Base-by-base conservation (phyloP, 1,140 invertebrate genomes). In the Zaprionus capensis region DNA sequence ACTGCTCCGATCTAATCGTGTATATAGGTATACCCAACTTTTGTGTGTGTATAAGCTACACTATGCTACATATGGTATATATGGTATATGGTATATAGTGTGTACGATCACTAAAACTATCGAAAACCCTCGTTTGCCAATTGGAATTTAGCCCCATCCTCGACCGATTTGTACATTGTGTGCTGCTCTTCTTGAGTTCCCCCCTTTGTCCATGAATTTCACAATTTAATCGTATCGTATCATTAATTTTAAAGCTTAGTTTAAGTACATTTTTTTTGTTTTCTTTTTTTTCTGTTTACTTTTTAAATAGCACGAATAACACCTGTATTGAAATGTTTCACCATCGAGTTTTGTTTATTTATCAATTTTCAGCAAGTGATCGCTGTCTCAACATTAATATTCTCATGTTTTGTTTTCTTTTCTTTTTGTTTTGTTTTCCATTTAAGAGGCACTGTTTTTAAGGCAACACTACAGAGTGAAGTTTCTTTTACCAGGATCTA, bases 381-480 rank as follows among this genome's bases (percentile, higher is more conserved):
- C 70, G 70, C 61, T 82, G 67, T 78, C n/a, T 69, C 44, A 78
- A 80, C 63, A 80, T 53, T 80, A 79, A 69, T 71, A 26, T 74
- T 81, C 53, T 26, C 44, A 71, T 68, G 26, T 71, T 62, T 20
- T 49, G 49, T 70, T 77, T 20, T n/a, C 70, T 14, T 65, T 38
- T 57, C 15, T 81, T 68, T 76, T 71, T 80, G 72, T 53, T 90
- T 88, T 51, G 46, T 51, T 51, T 51, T 51, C 46, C 55, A 66
- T 82, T 80, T 92, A 92, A 92, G 84, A 93, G 92, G 92, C 92
- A 93, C 92, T 93, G 91, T 92, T 91, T 91, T 82, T 93, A 93
- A 93, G 92, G 92, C 92, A 92, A 91, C 85, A 91, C 92, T 93
- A 93, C 91, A 92, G 81, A 93, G 92, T 93, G 92, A 92, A 93